Base-by-base conservation (phyloP, 2,797 vertebrate genomes). In the Danionella dracula region DNA sequence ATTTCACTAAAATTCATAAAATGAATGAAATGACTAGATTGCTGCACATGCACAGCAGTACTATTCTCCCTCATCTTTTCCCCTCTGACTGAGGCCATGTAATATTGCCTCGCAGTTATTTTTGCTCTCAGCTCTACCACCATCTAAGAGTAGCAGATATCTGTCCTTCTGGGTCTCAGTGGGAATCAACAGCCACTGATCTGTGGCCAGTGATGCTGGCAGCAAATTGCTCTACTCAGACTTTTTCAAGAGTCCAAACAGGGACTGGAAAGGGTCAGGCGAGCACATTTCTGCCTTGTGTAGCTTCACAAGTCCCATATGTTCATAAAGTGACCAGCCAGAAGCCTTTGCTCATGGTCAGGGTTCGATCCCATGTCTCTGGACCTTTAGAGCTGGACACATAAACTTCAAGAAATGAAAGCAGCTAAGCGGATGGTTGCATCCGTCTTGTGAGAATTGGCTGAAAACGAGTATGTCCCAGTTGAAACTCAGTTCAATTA, bases 181-280 rank as follows among this genome's bases (percentile, higher is more conserved):
- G 67, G 46, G 54, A 59, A 59, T 74, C 62, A 51, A 50, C 58
- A 32, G 51, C 57, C 51, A 15, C 34, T 40, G 64, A 73, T 56
- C 70, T 68, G 68, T 29, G 63, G 27, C 57, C 53, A 35, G 42
- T 68, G 53, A 44, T 41, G 35, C 55, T 76, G 70, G 71, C 67
- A 40, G 34, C 21, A 38, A 42, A 46, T 17, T 20, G 38, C 71
- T 10, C 13, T 65, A 44, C 65, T 71, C 70, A 61, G 61, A 29
- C 37, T 37, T 15, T 29, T 56, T 12, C 41, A 40, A 54, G 62
- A 50, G 66, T 38, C 38, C 21, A 42, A 15, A 64, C 51, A 44
- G 49, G 16, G 31, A 31, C 31, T 45, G 49, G 11, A 53, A 3
- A 59, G 53, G 62, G 21, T 63, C 53, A 34, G 50, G 45, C 27